Evolutionary conservation across 2,888 invertebrate genomes (phyloP), one percentile per base, ranked within the genome.

Genomic region (Nebria salina): DNA sequence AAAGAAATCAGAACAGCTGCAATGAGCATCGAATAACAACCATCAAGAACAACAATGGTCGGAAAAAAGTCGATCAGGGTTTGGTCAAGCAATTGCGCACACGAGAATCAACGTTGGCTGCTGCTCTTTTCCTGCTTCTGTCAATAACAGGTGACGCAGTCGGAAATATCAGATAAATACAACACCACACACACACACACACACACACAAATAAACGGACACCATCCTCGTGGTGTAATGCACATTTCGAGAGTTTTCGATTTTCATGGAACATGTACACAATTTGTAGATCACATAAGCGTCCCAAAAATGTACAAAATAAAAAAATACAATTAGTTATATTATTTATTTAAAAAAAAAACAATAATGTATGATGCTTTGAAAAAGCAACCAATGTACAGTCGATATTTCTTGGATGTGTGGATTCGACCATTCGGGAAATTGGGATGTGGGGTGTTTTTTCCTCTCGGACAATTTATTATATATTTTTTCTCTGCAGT

Each of bases 391-490:
- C 8, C 13, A 54, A 54, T 54, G 54, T 11, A 54, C 4, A 11
- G 54, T 54, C 54, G 54, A 54, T 54, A 54, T 54, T 54, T 8
- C 54, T 11, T 54, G 54, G 76, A 13, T 65, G 41, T 76, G 25
- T 66, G 65, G 76, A 65, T 76, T 76, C 64, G 76, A 65, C 76
- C 34, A 76, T 76, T 76, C 76, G 76, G 34, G 66, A 76, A 76
- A 76, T 76, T 76, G 64, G 54, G 72, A 78, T 73, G 65, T 66
- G 66, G 65, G 75, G 65, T 65, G 65, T 70, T 75, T 65, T 72
- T 72, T 72, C 2, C 4, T 68, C 15, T 15, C 26, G 68, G 20
- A 25, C 15, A 26, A 68, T 25, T 25, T 26, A 41, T 76, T 54
- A 54, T 54, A 54, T 54, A 54, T 54, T 54, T 54, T 54, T 54